A percentile compares a stretch with the other conserved stretches of the same genome.
phyloP scores from a whole-genome alignment of 2,888 invertebrate species.

The Drosophila nr. fundita region DNA sequence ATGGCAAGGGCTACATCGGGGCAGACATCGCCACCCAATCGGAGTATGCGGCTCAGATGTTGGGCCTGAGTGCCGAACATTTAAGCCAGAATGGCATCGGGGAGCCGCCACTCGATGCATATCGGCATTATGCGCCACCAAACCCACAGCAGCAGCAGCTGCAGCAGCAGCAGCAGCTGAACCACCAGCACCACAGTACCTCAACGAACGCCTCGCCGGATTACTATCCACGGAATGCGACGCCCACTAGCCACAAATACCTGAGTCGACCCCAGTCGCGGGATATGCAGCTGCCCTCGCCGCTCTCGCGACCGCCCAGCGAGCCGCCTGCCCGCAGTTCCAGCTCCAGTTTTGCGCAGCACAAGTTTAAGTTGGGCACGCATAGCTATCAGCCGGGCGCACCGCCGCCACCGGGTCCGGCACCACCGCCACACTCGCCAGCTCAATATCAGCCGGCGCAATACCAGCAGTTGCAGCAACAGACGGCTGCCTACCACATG shows the following conservation, averaged over 20 bases:
- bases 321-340: constrained; percentile 65
- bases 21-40: constrained; percentile 95
- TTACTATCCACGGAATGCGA: constrained; percentile 79
- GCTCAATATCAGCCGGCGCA: constrained; percentile 69
- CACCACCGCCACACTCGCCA: constrained; percentile 46
- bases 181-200: constrained; percentile 73
- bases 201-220: constrained; percentile 82
- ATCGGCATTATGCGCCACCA: constrained; percentile 67
- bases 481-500: constrained; percentile 76
- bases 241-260: constrained; percentile 77
- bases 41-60: constrained; percentile 95
- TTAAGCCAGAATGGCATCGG: constrained; percentile 74
- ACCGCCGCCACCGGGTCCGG: not conserved
- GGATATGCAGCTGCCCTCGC: constrained; percentile 77
- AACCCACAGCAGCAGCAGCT: constrained; percentile 48
- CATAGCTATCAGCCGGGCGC: constrained; percentile 48
- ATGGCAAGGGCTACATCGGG: constrained; percentile 95
- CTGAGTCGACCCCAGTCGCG: constrained; percentile 83
- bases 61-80: constrained; percentile 90
- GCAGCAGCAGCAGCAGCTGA: constrained; percentile 60
- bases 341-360: constrained; percentile 84
- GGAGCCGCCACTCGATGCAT: constrained; percentile 61
- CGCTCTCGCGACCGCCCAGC: constrained; percentile 76
- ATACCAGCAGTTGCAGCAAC: constrained; percentile 72
- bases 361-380: constrained; percentile 84